These are phyloP conservation scores for Anisognathus igniventris DNA, from an alignment of 2,797 vertebrate genomes.

Conservation along the genomic window DNA sequence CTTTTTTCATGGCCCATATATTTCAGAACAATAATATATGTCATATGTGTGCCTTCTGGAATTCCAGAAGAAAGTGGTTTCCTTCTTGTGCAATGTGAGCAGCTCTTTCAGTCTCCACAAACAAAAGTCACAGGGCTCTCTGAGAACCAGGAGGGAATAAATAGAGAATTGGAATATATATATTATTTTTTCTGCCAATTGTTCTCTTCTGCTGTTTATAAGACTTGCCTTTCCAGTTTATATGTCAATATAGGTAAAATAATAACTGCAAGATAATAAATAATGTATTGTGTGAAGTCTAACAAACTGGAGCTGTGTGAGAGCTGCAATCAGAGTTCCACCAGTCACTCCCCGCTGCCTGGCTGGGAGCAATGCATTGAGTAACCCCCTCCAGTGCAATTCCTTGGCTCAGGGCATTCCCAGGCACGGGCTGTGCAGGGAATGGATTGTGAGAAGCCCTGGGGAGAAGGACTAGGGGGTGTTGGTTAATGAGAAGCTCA, in stretches of 20 bases:
- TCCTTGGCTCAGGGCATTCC: not conserved
- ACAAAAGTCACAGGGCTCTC: not conserved
- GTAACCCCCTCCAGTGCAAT: not conserved
- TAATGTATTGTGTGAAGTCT: not conserved
- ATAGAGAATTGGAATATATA: not conserved
- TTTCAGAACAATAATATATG: conserved; percentile 6
- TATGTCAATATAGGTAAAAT: not conserved
- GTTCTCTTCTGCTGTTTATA: not conserved
- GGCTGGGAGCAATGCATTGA: not conserved
- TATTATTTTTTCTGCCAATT: not conserved
- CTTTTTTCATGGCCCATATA: not conserved
- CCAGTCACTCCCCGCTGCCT: not conserved
- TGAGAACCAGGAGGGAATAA: not conserved
- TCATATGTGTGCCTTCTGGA: not conserved
- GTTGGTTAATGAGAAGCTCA: not conserved
- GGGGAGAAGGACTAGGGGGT: not conserved
- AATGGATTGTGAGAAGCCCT: not conserved
- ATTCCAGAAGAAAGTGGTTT: not conserved
- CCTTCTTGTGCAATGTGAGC: not conserved
- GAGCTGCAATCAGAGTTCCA: not conserved
- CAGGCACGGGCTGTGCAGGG: not conserved
- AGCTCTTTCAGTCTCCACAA: not conserved
- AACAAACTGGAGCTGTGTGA: not conserved
- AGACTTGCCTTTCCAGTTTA: not conserved
- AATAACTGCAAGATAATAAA: not conserved